phyloP scores from a whole-genome alignment of 2,797 vertebrate genomes.

The Zenarchopterus dispar region DNA sequence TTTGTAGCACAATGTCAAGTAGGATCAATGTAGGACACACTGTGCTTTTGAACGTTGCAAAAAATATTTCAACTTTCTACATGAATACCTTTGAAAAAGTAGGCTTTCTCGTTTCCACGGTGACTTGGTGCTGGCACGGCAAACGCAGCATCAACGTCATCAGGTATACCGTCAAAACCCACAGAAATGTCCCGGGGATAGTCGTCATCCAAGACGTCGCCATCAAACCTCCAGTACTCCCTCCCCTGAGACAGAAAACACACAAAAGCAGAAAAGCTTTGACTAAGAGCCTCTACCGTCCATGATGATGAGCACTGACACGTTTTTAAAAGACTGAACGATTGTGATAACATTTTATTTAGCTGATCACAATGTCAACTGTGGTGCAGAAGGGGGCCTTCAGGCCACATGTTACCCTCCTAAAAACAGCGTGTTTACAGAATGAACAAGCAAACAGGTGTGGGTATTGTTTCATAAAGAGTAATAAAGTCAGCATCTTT shows the following conservation, averaged over 20 bases:
- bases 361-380: too few species aligned
- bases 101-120: constrained; percentile 86
- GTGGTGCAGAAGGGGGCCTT: too few species aligned
- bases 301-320: not conserved
- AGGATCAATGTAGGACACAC: not conserved
- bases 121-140: constrained; percentile 87
- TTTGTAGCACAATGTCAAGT: not conserved
- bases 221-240: constrained; percentile 93
- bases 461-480: too few species aligned
- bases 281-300: too few species aligned
- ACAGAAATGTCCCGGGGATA: constrained; percentile 88
- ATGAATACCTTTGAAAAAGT: constrained; percentile 93
- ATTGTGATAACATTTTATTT: not conserved
- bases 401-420: too few species aligned
- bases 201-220: constrained; percentile 82
- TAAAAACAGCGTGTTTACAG: too few species aligned
- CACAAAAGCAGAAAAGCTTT: not conserved
- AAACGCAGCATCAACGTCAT: constrained; percentile 85
- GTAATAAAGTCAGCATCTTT: too few species aligned
- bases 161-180: constrained; percentile 87
- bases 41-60: not conserved
- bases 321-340: not conserved
- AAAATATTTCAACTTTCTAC: not conserved
- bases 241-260: constrained; percentile 79
- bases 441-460: too few species aligned